A percentile compares a stretch with the other conserved stretches of the same genome.
phyloP scores from a whole-genome alignment of 2,113 vertebrate genomes.

The Oryzias melastigma region DNA sequence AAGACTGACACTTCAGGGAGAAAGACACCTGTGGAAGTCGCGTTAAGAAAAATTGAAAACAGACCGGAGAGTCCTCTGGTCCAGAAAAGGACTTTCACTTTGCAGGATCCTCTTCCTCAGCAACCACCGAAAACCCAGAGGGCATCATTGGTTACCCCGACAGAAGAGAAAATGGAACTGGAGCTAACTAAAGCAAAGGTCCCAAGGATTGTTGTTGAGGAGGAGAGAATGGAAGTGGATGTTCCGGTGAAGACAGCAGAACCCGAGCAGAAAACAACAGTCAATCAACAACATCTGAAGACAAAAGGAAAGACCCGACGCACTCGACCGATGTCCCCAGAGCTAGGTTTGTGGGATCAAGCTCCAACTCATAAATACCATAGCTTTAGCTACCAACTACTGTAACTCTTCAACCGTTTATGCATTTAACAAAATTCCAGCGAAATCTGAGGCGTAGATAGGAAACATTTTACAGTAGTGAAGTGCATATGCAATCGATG shows the following conservation, averaged over 20 bases:
- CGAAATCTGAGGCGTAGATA: no score
- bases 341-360: constrained; percentile 74
- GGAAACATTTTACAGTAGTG: no score
- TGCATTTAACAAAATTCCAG: no score
- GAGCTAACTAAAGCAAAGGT: constrained; percentile 60
- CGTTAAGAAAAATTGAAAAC: constrained; percentile 69
- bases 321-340: constrained; percentile 86
- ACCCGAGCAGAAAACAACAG: constrained; percentile 51
- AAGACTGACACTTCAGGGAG: constrained; percentile 60
- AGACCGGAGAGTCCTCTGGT: constrained; percentile 76
- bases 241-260: constrained; percentile 68
- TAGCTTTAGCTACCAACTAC: no score
- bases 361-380: background rate
- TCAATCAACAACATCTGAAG: constrained; percentile 79
- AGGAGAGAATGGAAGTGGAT: constrained; percentile 71
- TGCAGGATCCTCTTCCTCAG: constrained; percentile 58
- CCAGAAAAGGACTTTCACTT: constrained; percentile 48
- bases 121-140: constrained; percentile 55
- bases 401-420: no score
- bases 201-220: constrained; percentile 76
- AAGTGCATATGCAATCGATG: no score
- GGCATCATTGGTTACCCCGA: constrained; percentile 30
- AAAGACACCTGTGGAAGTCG: constrained; percentile 66
- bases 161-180: constrained; percentile 72
- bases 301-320: constrained; percentile 87